phyloP scores from a whole-genome alignment of 2,113 vertebrate species.

The Paralichthys olivaceus region DNA sequence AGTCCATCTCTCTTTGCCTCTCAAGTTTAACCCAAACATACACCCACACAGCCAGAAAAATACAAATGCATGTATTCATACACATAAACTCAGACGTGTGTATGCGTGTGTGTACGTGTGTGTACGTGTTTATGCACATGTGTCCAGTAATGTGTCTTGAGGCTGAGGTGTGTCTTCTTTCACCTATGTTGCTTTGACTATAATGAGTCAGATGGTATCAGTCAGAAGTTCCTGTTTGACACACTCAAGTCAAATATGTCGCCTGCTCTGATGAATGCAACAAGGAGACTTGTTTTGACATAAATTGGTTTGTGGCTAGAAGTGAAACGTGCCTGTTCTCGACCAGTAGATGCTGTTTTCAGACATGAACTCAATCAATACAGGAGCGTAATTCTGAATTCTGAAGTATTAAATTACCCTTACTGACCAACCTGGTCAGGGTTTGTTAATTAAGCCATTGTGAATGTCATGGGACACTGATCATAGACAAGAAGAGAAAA shows the following conservation, averaged over 20 bases:
- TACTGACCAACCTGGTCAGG: neutral
- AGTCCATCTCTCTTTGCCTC: neutral
- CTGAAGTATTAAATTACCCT: slow-evolving; percentile 5
- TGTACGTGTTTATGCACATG: neutral
- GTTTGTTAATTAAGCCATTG: neutral
- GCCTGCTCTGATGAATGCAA: neutral
- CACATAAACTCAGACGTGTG: neutral
- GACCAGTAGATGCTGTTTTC: neutral
- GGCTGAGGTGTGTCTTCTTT: slow-evolving; percentile 39
- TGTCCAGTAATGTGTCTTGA: neutral
- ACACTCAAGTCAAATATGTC: neutral
- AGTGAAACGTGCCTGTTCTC: neutral
- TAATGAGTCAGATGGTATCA: slow-evolving; percentile 20
- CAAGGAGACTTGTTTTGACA: neutral
- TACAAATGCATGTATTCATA: slow-evolving; percentile 20
- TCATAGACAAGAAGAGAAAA: neutral
- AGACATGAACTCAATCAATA: neutral
- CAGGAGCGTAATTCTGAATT: neutral
- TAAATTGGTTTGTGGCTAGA: neutral
- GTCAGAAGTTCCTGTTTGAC: slow-evolving; percentile 16
- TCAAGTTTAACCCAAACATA: slow-evolving; percentile 24
- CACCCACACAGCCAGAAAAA: neutral
- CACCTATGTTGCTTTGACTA: slow-evolving; percentile 44
- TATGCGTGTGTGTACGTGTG: neutral
- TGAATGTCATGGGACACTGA: neutral